Conservation (phyloP, 2,113 vertebrate species). For the Etheostoma spectabile region DNA sequence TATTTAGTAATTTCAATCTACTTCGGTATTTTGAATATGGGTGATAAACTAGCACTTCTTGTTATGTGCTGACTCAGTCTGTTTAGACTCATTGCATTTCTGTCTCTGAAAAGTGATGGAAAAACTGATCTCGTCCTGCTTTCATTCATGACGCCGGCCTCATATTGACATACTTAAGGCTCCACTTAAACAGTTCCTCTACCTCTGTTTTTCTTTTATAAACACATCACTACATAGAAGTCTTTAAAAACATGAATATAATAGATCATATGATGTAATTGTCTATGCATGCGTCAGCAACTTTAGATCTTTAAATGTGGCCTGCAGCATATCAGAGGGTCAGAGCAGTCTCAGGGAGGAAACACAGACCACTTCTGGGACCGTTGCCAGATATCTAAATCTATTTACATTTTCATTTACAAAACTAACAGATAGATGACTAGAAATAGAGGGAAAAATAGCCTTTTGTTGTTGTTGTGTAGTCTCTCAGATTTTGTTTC, state of each 20-base stretch:
- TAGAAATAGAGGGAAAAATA: neutral
- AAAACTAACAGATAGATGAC: neutral
- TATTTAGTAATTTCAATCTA: neutral
- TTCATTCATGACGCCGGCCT: conserved; percentile 74
- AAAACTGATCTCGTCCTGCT: conserved; percentile 72
- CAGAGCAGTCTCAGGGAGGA: neutral
- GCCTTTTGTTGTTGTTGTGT: neutral
- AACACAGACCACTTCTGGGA: conserved; percentile 8
- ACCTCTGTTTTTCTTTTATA: conserved; percentile 2
- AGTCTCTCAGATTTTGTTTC: neutral
- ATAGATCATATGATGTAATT: neutral
- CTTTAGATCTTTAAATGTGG: conserved; percentile 1
- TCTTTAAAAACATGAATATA: conserved; percentile 19
- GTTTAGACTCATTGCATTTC: neutral
- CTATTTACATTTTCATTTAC: conserved; percentile 30
- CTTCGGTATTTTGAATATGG: neutral
- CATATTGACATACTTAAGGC: conserved; percentile 36
- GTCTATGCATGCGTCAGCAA: neutral
- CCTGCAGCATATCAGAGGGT: neutral
- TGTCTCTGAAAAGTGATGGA: conserved; percentile 43
- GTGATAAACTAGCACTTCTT: neutral
- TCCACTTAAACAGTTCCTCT: conserved; percentile 21
- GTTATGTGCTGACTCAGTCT: neutral
- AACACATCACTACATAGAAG: neutral
- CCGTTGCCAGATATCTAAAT: conserved; percentile 57